Evolutionary conservation across 1,140 invertebrate genomes (phyloP).

Genomic region (Aphis craccivora): DNA sequence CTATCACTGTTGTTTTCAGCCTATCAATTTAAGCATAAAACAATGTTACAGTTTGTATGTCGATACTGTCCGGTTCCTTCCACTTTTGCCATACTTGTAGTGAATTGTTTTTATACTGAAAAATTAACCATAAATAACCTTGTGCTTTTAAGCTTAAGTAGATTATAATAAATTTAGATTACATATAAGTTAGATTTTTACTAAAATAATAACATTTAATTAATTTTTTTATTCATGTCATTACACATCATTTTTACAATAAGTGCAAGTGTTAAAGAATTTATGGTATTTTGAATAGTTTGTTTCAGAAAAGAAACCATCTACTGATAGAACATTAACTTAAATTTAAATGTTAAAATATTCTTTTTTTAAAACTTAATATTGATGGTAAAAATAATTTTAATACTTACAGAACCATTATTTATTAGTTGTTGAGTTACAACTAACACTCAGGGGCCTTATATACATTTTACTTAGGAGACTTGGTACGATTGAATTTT

Average conservation of each 20-base stretch:
- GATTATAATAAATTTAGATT: not conserved
- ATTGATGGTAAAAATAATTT: not conserved
- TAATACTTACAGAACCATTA: conserved; percentile 21
- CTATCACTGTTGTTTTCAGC: conserved; percentile 44
- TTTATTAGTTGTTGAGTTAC: conserved; percentile 1
- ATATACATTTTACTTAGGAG: conserved; percentile 44
- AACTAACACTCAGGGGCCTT: conserved; percentile 13
- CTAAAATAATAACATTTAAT: not conserved
- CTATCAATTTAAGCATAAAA: conserved; percentile 47
- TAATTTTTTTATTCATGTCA: not conserved
- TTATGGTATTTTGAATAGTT: not conserved
- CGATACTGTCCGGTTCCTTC: conserved; percentile 27
- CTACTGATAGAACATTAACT: not conserved
- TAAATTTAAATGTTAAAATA: not conserved
- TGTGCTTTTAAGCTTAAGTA: not conserved
- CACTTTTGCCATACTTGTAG: conserved; percentile 38
- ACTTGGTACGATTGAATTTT: conserved; percentile 53
- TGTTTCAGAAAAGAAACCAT: not conserved
- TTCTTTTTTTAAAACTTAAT: not conserved
- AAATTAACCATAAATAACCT: conserved; percentile 42
- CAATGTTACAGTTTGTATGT: conserved; percentile 31
- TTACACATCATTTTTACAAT: not conserved
- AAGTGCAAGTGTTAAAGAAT: not conserved
- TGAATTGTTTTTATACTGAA: conserved; percentile 42
- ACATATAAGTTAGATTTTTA: not conserved